Conservation (phyloP, 2,888 invertebrate species). For the Trisateles emortualis region DNA sequence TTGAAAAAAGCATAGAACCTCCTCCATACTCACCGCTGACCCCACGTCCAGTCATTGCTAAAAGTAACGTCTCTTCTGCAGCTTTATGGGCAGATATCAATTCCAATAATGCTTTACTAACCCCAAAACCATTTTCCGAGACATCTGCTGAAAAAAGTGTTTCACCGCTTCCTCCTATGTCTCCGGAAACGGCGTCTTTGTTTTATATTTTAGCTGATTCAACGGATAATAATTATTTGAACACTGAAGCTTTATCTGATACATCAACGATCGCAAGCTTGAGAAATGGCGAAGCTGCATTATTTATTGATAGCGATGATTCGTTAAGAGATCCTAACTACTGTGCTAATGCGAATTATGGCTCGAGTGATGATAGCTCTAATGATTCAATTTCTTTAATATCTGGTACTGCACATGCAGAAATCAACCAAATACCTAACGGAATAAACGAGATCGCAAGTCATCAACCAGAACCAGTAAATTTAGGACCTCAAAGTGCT, state of each 20-base stretch:
- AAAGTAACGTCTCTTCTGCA: slow-evolving; percentile 15
- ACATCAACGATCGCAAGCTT: slow-evolving; percentile 17
- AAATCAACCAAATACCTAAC: slow-evolving; percentile 17
- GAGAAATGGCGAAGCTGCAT: slow-evolving; percentile 21
- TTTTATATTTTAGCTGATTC: slow-evolving; percentile 22
- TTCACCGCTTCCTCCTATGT: slow-evolving; percentile 23
- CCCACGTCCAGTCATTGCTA: slow-evolving; percentile 22
- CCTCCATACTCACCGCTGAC: slow-evolving; percentile 23
- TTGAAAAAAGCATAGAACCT: slow-evolving; percentile 22
- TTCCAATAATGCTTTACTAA: slow-evolving; percentile 19
- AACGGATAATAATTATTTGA: slow-evolving; percentile 17
- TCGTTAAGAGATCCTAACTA: slow-evolving; percentile 21
- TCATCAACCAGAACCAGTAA: slow-evolving; percentile 17
- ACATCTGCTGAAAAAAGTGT: slow-evolving; percentile 21
- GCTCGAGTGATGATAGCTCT: slow-evolving; percentile 22
- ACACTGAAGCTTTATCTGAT: slow-evolving; percentile 13
- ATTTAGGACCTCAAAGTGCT: slow-evolving; percentile 12
- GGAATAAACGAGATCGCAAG: slow-evolving; percentile 13
- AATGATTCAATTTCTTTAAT: slow-evolving; percentile 28
- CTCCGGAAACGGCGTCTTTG: slow-evolving; percentile 21
- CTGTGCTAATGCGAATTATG: slow-evolving; percentile 18
- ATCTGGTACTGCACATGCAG: slow-evolving; percentile 17
- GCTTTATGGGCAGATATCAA: slow-evolving; percentile 12
- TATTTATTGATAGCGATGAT: slow-evolving; percentile 23
- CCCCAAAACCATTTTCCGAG: slow-evolving; percentile 11